These are phyloP conservation scores for Callosobruchus maculatus DNA, from an alignment of 2,888 invertebrate genomes.

Conservation along the genomic window DNA sequence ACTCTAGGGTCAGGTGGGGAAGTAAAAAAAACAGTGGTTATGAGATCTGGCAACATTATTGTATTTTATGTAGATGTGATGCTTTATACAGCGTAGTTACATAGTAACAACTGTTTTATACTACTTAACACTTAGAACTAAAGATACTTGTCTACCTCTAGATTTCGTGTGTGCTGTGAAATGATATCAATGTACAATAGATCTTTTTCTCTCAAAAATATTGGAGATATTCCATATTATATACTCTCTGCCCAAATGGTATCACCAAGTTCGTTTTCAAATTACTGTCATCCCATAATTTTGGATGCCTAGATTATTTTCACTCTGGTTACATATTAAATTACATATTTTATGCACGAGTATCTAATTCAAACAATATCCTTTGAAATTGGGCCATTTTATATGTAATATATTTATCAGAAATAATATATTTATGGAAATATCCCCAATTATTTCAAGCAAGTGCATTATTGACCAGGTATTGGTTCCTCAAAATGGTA, in stretches of 20 bases:
- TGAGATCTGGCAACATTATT: constrained; percentile 66
- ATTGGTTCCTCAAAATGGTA: neutral
- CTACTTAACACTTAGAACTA: constrained; percentile 65
- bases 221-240: neutral
- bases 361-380: no score
- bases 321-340: no score
- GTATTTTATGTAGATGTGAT: constrained; percentile 61
- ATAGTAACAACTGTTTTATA: constrained; percentile 64
- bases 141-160: constrained; percentile 58
- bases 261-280: no score
- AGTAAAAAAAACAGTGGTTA: constrained; percentile 6
- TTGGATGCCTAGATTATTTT: no score
- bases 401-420: neutral
- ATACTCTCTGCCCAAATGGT: constrained; percentile 31
- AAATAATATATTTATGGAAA: neutral
- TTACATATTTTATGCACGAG: no score
- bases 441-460: neutral
- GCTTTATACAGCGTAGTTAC: constrained; percentile 67
- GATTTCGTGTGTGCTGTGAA: constrained; percentile 46
- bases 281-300: no score
- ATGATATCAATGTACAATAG: constrained; percentile 40
- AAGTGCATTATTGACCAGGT: neutral
- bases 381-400: no score
- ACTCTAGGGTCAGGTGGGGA: neutral
- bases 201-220: neutral